Conservation (phyloP, 2,888 invertebrate species). For the Agrotis puta region DNA sequence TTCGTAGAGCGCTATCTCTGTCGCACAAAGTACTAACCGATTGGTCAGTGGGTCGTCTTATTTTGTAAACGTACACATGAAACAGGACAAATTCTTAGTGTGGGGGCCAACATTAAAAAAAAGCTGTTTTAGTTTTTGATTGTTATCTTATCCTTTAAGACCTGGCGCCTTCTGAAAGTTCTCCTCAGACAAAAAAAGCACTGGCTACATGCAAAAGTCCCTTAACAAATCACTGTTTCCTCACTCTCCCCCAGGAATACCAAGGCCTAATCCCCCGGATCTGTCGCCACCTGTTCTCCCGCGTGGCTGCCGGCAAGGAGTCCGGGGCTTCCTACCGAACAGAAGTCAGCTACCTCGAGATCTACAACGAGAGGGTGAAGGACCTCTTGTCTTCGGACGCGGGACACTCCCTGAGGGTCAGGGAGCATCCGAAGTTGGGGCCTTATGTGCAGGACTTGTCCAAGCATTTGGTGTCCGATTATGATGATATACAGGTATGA, state of each 20-base stretch:
- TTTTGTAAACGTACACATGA: no score
- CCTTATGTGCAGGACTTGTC: conserved; percentile 97
- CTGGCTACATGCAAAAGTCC: no score
- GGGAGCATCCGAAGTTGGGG: conserved; percentile 95
- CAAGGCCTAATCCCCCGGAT: conserved; percentile 96
- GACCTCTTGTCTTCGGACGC: conserved; percentile 92
- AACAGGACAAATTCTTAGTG: no score
- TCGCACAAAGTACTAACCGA: no score
- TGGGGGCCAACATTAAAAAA: no score
- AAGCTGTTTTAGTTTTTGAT: no score
- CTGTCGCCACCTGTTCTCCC: conserved; percentile 95
- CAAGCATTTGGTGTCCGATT: conserved; percentile 96
- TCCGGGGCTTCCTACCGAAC: conserved; percentile 96
- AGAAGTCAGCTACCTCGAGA: conserved; percentile 96
- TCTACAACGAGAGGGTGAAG: conserved; percentile 96
- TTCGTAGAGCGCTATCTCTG: no score
- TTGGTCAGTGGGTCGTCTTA: no score
- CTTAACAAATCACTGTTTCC: neutral
- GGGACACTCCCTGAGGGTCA: conserved; percentile 93
- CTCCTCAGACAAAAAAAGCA: no score
- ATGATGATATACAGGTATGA: conserved; percentile 96
- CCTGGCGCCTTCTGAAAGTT: no score
- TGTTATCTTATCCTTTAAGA: no score
- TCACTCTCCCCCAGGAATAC: conserved; percentile 89
- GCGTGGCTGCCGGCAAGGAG: conserved; percentile 95